phyloP scores from a whole-genome alignment of 2,113 vertebrate species.

The Lonchura striata region DNA sequence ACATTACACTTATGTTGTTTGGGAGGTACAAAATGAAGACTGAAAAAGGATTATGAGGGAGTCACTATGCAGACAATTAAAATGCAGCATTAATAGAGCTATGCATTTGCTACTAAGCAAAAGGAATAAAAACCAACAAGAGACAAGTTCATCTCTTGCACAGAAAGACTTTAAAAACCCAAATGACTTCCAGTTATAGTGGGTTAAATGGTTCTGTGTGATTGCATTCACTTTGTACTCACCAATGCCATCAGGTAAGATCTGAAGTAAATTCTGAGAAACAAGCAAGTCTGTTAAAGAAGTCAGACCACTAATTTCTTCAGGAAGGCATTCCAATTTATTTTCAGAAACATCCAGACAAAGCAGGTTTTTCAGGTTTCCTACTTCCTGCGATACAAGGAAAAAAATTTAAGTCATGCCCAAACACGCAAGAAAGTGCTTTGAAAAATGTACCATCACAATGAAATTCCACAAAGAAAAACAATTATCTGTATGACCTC shows the following conservation, averaged over 20 bases:
- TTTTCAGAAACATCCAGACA: slow-evolving; percentile 98
- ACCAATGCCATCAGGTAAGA: slow-evolving; percentile 92
- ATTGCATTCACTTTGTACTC: slow-evolving; percentile 26
- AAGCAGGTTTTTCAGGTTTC: slow-evolving; percentile 89
- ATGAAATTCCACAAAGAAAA: background rate
- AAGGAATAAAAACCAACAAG: background rate
- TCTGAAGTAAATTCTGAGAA: slow-evolving; percentile 93
- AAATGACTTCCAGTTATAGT: background rate
- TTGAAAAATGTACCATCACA: background rate
- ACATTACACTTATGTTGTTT: background rate
- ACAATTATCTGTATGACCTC: background rate
- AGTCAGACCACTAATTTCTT: slow-evolving; percentile 86
- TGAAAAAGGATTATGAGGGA: background rate
- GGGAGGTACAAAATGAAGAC: background rate
- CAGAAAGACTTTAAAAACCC: background rate
- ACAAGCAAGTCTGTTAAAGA: slow-evolving; percentile 91
- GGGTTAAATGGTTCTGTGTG: background rate
- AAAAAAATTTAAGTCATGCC: slow-evolving; percentile 32
- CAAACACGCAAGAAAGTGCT: slow-evolving; percentile 13
- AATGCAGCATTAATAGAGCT: background rate
- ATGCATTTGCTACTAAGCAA: background rate
- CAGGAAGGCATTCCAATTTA: slow-evolving; percentile 91
- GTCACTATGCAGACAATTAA: background rate
- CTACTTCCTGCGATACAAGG: slow-evolving; percentile 82
- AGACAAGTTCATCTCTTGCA: background rate